A percentile compares a stretch with the other conserved stretches of the same genome.
Evolutionary conservation across 92 coral and sea anemone genomes (phyloP).

Genomic region (Epizoanthus rinbou): DNA sequence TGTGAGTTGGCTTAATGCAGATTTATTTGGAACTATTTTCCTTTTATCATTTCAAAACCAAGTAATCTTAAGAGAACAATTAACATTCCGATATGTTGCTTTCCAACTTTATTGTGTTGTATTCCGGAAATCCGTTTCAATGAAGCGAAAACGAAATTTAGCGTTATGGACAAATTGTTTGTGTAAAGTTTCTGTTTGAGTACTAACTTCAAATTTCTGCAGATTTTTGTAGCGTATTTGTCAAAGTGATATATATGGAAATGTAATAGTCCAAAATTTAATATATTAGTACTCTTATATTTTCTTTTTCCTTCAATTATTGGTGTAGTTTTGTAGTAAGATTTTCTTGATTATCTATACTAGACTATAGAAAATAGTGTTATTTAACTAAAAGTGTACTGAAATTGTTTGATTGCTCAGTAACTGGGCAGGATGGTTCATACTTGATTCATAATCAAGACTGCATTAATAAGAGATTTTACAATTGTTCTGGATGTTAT

Average conservation of each 20-base stretch:
- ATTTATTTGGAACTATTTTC: conserved; percentile 15
- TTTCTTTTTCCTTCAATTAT: neutral
- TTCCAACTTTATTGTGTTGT: neutral
- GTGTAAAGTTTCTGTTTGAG: too few species aligned
- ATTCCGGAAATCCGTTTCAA: neutral
- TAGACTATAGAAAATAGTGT: neutral
- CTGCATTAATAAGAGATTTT: neutral
- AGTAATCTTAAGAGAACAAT: conserved; percentile 39
- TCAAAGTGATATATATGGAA: neutral
- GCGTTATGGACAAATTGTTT: neutral
- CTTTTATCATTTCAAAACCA: conserved; percentile 34
- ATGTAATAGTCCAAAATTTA: neutral
- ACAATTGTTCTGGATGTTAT: neutral
- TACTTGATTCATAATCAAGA: conserved; percentile 15
- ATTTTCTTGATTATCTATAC: neutral
- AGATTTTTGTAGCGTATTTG: neutral
- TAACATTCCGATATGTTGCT: neutral
- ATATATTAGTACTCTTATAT: neutral
- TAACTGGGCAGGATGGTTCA: conserved; percentile 2
- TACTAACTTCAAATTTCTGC: neutral
- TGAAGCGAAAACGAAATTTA: neutral
- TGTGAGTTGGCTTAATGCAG: conserved; percentile 1
- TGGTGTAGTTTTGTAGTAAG: conserved; percentile 22
- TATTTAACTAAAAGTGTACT: neutral
- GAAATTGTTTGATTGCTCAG: conserved; percentile 10